Conservation (phyloP, 2,113 vertebrate genomes). For the Phyllostomus hastatus region DNA sequence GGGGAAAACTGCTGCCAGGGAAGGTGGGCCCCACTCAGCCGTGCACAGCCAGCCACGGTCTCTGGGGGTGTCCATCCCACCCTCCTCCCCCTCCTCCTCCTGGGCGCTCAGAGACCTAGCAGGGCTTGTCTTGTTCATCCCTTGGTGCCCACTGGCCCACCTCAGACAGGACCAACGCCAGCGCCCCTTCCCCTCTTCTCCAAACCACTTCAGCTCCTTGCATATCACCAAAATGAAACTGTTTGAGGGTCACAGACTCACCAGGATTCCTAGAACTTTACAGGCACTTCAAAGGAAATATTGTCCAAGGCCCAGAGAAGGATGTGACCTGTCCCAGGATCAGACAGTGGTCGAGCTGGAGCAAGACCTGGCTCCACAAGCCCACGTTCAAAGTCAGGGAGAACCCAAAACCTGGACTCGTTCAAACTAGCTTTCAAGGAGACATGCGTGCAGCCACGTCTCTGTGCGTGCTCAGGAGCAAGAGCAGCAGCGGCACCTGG, state of each 20-base stretch:
- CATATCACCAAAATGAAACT: neutral
- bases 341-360: neutral
- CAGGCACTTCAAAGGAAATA: neutral
- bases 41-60: neutral
- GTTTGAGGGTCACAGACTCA: neutral
- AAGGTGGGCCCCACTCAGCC: neutral
- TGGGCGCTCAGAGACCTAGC: neutral
- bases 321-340: neutral
- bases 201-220: neutral
- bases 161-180: neutral
- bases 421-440: neutral
- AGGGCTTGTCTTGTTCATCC: neutral
- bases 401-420: neutral
- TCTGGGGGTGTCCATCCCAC: neutral
- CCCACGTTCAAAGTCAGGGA: neutral
- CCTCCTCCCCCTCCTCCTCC: neutral
- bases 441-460: neutral
- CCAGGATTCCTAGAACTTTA: neutral
- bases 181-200: neutral
- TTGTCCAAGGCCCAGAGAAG: neutral
- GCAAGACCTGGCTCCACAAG: neutral
- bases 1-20: neutral
- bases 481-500: neutral
- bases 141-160: neutral
- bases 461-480: accelerated